A percentile compares a stretch with the other conserved stretches of the same genome.
These are phyloP conservation scores for Oceanodroma tethys DNA, from an alignment of 2,113 vertebrate genomes.

Conservation along the genomic window DNA sequence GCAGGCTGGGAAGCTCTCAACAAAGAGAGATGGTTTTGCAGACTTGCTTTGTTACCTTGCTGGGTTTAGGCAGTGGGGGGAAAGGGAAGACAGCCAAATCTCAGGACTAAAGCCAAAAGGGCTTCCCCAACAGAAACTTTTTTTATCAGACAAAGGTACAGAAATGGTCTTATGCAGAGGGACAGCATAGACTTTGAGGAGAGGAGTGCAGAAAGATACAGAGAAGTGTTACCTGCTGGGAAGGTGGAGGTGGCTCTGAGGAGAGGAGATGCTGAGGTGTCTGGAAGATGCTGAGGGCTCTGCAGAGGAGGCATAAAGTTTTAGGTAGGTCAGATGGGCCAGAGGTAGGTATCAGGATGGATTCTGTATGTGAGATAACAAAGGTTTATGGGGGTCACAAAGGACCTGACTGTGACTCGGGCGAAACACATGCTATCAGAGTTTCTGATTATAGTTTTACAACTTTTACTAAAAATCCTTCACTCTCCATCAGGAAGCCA, in stretches of 20 bases:
- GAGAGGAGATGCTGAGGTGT: background rate
- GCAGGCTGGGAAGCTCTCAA: background rate
- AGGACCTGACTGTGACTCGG: background rate
- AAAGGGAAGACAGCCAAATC: background rate
- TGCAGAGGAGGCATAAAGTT: background rate
- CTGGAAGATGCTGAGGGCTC: background rate
- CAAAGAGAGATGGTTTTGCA: background rate
- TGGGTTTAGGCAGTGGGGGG: background rate
- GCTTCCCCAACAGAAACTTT: background rate
- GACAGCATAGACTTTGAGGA: background rate
- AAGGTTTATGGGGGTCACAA: background rate
- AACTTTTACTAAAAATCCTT: background rate
- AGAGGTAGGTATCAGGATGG: background rate
- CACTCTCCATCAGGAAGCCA: conserved; percentile 9
- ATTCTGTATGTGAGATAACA: background rate
- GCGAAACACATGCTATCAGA: background rate
- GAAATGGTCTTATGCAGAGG: background rate
- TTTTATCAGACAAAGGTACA: background rate
- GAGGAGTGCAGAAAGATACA: background rate
- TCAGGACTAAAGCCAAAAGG: background rate
- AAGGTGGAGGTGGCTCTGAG: background rate
- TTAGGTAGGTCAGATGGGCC: background rate
- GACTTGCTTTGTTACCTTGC: background rate
- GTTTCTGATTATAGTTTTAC: conserved; percentile 15
- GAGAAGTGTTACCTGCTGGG: background rate